Percentiles rank a stretch among this genome's conserved stretches.
These are phyloP conservation scores for Ectropis crepuscularia DNA, from an alignment of 2,888 invertebrate genomes.

Conservation along the genomic window DNA sequence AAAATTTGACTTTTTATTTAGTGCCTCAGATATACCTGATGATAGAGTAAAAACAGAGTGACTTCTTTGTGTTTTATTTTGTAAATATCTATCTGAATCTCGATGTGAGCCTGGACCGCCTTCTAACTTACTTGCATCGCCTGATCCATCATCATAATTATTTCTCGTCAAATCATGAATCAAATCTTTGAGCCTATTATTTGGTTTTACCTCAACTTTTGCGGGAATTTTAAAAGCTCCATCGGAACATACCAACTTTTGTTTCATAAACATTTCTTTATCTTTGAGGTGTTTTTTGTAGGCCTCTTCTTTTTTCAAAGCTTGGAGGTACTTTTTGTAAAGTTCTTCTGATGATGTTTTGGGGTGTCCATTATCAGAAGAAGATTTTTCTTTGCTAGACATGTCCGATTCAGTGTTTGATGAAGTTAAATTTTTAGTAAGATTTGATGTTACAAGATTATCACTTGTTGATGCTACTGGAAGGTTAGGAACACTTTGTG, in stretches of 20 bases:
- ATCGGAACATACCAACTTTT: constrained; percentile 69
- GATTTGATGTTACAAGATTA: constrained; percentile 48
- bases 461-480: constrained; percentile 59
- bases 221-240: constrained; percentile 54
- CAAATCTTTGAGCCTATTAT: constrained; percentile 65
- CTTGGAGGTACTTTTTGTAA: constrained; percentile 73
- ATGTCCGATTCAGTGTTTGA: constrained; percentile 70
- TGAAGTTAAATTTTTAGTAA: constrained; percentile 47
- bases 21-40: constrained; percentile 64
- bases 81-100: constrained; percentile 48
- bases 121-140: constrained; percentile 77
- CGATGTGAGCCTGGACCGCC: constrained; percentile 59
- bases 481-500: constrained; percentile 78
- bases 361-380: constrained; percentile 59
- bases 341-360: constrained; percentile 75
- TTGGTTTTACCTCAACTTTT: constrained; percentile 52
- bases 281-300: constrained; percentile 72
- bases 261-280: constrained; percentile 75
- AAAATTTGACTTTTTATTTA: constrained; percentile 55
- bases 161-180: constrained; percentile 77
- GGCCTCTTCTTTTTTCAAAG: constrained; percentile 68
- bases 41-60: constrained; percentile 79
- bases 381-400: constrained; percentile 64
- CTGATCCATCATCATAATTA: constrained; percentile 76
- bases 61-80: constrained; percentile 62